Evolutionary conservation across 2,113 vertebrate species (phyloP).

Genomic region (Cercocebus atys): DNA sequence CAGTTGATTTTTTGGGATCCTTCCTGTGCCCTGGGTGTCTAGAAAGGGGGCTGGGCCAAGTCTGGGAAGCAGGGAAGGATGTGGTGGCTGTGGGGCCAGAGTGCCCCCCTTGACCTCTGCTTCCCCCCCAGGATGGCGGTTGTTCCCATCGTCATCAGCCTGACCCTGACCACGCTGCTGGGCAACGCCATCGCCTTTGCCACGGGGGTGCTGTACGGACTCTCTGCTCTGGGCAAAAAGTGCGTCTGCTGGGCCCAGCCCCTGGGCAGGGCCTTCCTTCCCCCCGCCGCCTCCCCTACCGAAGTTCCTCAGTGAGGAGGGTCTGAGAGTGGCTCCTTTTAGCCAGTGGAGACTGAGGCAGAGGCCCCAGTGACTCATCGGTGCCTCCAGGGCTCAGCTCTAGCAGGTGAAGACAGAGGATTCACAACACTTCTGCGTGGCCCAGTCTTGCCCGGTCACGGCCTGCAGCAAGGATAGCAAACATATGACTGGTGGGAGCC

Average conservation of each 20-base stretch:
- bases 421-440: neutral
- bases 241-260: slow-evolving; percentile 71
- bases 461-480: neutral
- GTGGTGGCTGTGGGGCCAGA: accelerated
- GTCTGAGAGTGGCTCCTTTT: neutral
- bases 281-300: too few species aligned
- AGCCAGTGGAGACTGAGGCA: neutral
- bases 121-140: slow-evolving; percentile 91
- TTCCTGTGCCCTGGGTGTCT: neutral
- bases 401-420: neutral
- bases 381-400: neutral
- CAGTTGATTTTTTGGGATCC: neutral
- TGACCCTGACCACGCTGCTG: slow-evolving; percentile 93
- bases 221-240: slow-evolving; percentile 96
- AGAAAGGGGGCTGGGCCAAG: neutral
- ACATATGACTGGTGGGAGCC: neutral
- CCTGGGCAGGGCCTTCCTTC: accelerated
- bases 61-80: neutral
- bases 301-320: neutral
- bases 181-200: slow-evolving; percentile 96
- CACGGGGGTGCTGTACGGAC: slow-evolving; percentile 95
- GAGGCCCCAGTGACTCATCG: accelerated
- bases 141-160: slow-evolving; percentile 90
- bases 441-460: accelerated
- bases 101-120: neutral